phyloP scores from a whole-genome alignment of 2,113 vertebrate genomes.

The Alexandromys fortis region DNA sequence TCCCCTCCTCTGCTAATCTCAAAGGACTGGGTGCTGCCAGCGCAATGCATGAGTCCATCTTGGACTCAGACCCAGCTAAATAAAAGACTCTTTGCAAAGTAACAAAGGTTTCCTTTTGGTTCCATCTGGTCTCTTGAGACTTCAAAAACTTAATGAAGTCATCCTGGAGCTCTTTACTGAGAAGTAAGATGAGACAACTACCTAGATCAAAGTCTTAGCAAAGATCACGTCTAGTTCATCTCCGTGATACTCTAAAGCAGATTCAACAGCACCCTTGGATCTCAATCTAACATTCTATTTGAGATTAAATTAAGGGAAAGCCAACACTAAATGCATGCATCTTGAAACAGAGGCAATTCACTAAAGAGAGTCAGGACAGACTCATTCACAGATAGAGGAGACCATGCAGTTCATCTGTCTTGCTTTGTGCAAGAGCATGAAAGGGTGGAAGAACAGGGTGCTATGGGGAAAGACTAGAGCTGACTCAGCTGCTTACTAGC shows the following conservation, averaged over 20 bases:
- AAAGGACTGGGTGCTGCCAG: background rate
- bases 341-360: background rate
- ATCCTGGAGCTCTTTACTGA: background rate
- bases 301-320: background rate
- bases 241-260: background rate
- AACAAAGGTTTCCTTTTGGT: constrained; percentile 9
- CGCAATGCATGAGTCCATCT: constrained; percentile 7
- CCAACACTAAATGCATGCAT: background rate
- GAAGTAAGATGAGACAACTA: background rate
- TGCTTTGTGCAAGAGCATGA: background rate
- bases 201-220: background rate
- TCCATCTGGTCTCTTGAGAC: constrained; percentile 39
- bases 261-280: background rate
- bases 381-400: too few relatives aligned
- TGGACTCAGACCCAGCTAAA: constrained; percentile 32
- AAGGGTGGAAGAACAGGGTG: background rate
- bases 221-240: background rate
- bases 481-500: background rate
- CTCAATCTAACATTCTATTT: background rate
- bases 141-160: background rate
- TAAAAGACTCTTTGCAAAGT: constrained; percentile 30
- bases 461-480: background rate
- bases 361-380: background rate
- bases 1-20: background rate
- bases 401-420: background rate